Percentiles rank a stretch among this genome's conserved stretches.
phyloP scores from a whole-genome alignment of 2,797 vertebrate genomes.

The Masticophis lateralis region DNA sequence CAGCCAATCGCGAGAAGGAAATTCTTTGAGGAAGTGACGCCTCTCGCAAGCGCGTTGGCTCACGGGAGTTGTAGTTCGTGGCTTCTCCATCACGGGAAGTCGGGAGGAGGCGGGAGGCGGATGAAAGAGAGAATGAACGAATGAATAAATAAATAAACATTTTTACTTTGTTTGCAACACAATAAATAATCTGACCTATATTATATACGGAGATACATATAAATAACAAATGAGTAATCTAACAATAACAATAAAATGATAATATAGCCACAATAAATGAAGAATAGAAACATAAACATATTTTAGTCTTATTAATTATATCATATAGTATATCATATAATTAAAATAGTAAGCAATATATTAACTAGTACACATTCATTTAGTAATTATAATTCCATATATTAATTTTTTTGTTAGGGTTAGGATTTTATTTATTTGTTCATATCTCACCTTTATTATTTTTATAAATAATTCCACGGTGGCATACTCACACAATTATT shows the following conservation, averaged over 20 bases:
- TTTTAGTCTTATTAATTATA: not conserved
- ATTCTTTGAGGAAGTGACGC: not conserved
- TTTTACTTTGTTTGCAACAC: not conserved
- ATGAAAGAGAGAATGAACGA: not conserved
- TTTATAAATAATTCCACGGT: not conserved
- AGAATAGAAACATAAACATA: not conserved
- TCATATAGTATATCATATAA: not conserved
- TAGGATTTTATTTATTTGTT: not conserved
- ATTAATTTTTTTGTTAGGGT: not conserved
- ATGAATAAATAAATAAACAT: not conserved
- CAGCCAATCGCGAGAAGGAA: not conserved
- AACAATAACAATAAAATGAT: not conserved
- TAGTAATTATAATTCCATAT: not conserved
- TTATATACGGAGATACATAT: not conserved
- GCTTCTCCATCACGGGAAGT: not conserved
- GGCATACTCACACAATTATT: not conserved
- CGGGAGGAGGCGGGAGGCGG: not conserved
- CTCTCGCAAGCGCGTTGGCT: not conserved
- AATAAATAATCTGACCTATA: not conserved
- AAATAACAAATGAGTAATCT: not conserved
- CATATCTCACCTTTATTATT: not conserved
- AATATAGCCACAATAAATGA: not conserved
- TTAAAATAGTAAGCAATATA: not conserved
- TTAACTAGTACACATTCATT: not conserved
- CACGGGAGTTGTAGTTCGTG: not conserved